These are phyloP conservation scores for Altica lythri DNA, from an alignment of 2,888 invertebrate species.

Conservation along the genomic window DNA sequence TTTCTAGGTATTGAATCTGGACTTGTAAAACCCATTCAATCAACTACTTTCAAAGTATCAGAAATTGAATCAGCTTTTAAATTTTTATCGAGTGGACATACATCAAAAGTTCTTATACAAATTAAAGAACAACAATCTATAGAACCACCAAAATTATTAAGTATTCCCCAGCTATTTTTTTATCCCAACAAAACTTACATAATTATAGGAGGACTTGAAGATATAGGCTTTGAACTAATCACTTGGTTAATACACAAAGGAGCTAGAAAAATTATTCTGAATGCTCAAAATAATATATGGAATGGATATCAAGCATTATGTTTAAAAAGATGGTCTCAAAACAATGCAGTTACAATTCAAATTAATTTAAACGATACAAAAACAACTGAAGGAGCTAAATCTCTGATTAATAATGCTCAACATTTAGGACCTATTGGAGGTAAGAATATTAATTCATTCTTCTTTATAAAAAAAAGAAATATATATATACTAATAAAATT, in stretches of 20 bases:
- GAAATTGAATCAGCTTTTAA: slow-evolving; percentile 71
- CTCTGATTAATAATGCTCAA: slow-evolving; percentile 54
- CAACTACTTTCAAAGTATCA: slow-evolving; percentile 66
- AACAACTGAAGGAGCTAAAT: slow-evolving; percentile 52
- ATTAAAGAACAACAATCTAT: slow-evolving; percentile 25
- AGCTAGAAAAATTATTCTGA: slow-evolving; percentile 62
- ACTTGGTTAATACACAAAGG: slow-evolving; percentile 66
- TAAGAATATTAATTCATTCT: too few species aligned
- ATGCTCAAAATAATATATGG: slow-evolving; percentile 63
- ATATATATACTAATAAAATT: neutral
- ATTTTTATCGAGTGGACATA: slow-evolving; percentile 67
- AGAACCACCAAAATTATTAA: too few species aligned
- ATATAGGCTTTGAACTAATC: slow-evolving; percentile 67
- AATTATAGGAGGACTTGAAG: slow-evolving; percentile 64
- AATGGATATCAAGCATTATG: slow-evolving; percentile 63
- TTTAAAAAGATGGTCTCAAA: slow-evolving; percentile 42
- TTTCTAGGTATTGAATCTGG: slow-evolving; percentile 53
- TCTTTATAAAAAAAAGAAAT: too few species aligned
- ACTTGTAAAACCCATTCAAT: slow-evolving; percentile 69
- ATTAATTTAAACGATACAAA: slow-evolving; percentile 56
- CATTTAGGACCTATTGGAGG: slow-evolving; percentile 63
- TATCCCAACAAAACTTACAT: slow-evolving; percentile 49
- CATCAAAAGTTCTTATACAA: slow-evolving; percentile 69
- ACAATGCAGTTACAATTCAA: slow-evolving; percentile 48
- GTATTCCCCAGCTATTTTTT: slow-evolving; percentile 7